Evolutionary conservation across 2,797 vertebrate genomes (phyloP).

Genomic region (Uromys caudimaculatus): DNA sequence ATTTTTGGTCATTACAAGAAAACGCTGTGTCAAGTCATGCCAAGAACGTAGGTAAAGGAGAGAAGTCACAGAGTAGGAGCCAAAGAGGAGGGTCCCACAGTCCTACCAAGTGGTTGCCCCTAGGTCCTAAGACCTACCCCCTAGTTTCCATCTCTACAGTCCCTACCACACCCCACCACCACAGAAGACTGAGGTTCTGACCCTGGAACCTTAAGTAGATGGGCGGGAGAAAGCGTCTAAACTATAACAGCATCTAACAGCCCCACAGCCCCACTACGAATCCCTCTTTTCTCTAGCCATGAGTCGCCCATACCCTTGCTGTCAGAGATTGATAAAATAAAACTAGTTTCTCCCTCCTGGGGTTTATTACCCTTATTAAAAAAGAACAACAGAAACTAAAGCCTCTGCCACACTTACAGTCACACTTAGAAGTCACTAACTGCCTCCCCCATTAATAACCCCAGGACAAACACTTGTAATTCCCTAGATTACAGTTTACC

Average conservation of each 20-base stretch:
- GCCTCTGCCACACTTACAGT: slow-evolving; percentile 10
- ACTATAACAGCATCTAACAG: neutral
- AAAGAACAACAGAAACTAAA: neutral
- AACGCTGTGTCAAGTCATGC: neutral
- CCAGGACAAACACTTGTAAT: slow-evolving; percentile 41
- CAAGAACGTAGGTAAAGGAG: too few species aligned
- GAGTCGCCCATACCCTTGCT: neutral
- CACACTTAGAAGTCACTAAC: slow-evolving; percentile 21
- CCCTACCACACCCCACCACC: neutral
- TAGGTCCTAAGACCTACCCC: neutral
- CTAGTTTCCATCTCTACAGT: neutral
- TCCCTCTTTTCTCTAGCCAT: neutral
- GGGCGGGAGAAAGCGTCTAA: neutral
- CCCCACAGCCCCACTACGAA: neutral
- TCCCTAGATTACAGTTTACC: slow-evolving; percentile 61
- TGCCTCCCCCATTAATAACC: neutral
- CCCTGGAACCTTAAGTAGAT: neutral
- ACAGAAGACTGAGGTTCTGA: neutral
- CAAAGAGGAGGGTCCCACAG: neutral
- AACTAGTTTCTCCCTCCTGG: neutral
- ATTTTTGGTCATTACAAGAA: neutral
- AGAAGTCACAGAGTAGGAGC: neutral
- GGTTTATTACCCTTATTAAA: neutral
- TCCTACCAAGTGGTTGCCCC: neutral
- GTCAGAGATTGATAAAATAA: slow-evolving; percentile 8